These are phyloP conservation scores for Morone chrysops DNA, from an alignment of 2,113 vertebrate genomes.

Conservation along the genomic window DNA sequence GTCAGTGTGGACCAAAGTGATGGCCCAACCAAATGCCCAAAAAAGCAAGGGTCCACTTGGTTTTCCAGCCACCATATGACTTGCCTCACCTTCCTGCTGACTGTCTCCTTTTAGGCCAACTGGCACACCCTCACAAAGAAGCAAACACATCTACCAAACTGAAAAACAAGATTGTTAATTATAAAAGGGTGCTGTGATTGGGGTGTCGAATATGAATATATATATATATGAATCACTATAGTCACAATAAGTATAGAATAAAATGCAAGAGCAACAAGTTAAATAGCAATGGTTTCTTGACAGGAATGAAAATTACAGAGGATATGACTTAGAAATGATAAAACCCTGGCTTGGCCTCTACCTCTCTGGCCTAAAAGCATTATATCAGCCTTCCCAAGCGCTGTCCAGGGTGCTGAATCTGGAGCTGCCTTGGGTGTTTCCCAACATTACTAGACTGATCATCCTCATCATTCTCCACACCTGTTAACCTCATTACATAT, in stretches of 20 bases:
- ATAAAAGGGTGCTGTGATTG: background rate
- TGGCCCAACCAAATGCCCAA: background rate
- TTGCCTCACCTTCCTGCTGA: background rate
- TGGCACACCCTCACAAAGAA: background rate
- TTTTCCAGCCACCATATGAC: background rate
- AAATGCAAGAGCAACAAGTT: background rate
- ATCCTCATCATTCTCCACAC: background rate
- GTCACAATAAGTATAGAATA: background rate
- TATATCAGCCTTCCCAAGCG: background rate
- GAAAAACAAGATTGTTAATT: background rate
- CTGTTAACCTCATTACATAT: background rate
- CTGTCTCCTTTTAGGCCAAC: background rate
- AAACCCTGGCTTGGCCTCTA: background rate
- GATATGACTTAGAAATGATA: background rate
- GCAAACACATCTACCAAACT: background rate
- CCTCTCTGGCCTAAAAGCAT: background rate
- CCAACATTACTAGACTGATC: background rate
- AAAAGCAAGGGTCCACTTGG: background rate
- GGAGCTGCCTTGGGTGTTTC: background rate
- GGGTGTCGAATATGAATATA: background rate
- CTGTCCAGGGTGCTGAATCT: background rate
- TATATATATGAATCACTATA: background rate
- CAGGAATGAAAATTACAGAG: background rate
- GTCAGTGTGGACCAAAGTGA: background rate
- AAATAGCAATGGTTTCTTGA: background rate